Evolutionary conservation across 2,888 invertebrate genomes (phyloP), one percentile per base, ranked within the genome.

Genomic region (Nephrocerus scutellatus): DNA sequence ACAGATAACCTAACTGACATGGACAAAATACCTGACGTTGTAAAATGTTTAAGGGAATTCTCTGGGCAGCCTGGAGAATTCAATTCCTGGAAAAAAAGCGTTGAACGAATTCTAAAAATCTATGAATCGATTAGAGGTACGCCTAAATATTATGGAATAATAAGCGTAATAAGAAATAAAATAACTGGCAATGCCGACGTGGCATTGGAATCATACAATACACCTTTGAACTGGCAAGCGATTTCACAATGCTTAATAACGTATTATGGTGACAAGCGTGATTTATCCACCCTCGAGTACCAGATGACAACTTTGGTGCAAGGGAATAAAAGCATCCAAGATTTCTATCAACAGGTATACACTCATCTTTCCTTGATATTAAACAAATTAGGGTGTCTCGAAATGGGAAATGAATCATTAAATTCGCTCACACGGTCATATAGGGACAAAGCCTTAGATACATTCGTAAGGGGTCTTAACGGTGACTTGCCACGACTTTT

Each of bases 71-170:
- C 31, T 12, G 31, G 31, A 31, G 31, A 31, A 20, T 31, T 31
- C 20, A 31, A 12, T 13, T 31, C 31, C 13, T 31, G 31, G 31
- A 31, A 31, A 19, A 31, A 31, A 31, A 19, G 31, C 16, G 31
- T 31, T 12, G 31, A 31, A 7, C 5, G 31, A 6, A 20, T 31
- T 6, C 12, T 31, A 7, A 6, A 10, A 5, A 31, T 31, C 6
- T 31, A 31, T 13, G 31, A 16, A n/a, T 14, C 31, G 13, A 10
- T 20, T 9, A 31, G 13, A 7, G 31, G 31, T 19, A 20, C 31
- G 21, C 31, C 31, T 18, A 31, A 31, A 7, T 31, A 31, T 20
- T 20, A 20, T 14, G 31, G 31, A 6, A 31, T 31, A 6, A 8
- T 31, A 20, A 31, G 20, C 21, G 31, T 31, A 4, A 31, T 31